A percentile compares a stretch with the other conserved stretches of the same genome.
Evolutionary conservation across 2,113 vertebrate genomes (phyloP).

Genomic region (Otis tarda): DNA sequence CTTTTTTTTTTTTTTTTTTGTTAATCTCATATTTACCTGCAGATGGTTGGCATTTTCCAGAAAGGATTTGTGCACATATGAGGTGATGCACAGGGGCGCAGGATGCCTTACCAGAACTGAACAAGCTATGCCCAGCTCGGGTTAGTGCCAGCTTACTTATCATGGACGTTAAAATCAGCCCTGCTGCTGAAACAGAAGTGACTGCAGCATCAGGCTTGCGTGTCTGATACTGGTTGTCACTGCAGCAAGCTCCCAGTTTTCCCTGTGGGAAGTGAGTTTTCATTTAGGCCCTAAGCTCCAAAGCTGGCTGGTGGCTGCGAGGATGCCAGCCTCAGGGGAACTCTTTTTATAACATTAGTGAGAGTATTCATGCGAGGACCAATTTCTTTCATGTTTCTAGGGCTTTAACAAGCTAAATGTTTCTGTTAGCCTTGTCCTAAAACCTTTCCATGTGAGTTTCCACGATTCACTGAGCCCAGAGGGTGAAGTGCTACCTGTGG

Average conservation of each 20-base stretch:
- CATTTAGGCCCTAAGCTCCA: not conserved
- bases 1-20: no score
- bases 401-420: not conserved
- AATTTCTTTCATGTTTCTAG: not conserved
- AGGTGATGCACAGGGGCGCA: rapidly evolving
- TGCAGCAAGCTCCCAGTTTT: not conserved
- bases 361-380: not conserved
- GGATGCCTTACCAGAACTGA: not conserved
- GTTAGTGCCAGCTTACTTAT: not conserved
- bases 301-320: not conserved
- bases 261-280: not conserved
- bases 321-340: not conserved
- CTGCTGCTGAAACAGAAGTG: rapidly evolving
- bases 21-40: not conserved
- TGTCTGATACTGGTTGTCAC: not conserved
- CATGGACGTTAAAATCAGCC: not conserved
- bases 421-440: not conserved
- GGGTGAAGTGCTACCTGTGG: not conserved
- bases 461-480: rapidly evolving
- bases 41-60: not conserved
- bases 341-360: not conserved
- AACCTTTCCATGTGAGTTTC: not conserved
- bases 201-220: not conserved
- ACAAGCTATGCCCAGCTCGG: not conserved
- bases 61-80: not conserved